Conservation (phyloP, 2,113 vertebrate species). For the Anguilla rostrata region DNA sequence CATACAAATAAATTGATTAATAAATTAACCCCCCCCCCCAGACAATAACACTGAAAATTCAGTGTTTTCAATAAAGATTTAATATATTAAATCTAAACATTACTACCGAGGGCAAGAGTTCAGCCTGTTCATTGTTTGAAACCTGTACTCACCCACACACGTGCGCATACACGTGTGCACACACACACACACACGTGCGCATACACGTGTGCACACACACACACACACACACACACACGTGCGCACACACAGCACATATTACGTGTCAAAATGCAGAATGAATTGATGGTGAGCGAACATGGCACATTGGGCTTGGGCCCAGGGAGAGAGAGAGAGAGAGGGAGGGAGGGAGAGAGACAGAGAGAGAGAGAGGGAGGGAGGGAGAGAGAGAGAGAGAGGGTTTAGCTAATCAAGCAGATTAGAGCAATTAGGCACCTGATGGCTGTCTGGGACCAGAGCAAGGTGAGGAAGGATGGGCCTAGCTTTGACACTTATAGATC, state of each 20-base stretch:
- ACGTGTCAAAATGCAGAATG: not conserved
- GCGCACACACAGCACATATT: not conserved
- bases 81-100: too few relatives aligned
- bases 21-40: too few relatives aligned
- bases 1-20: too few relatives aligned
- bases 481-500: not conserved
- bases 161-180: not conserved
- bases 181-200: not conserved
- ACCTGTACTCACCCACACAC: not conserved
- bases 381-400: too few relatives aligned
- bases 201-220: not conserved
- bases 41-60: too few relatives aligned
- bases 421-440: not conserved
- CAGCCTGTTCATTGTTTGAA: not conserved
- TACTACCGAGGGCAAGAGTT: too few relatives aligned
- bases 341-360: not conserved
- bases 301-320: not conserved
- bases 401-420: not conserved
- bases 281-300: not conserved
- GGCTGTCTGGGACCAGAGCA: not conserved
- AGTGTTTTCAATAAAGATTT: too few relatives aligned
- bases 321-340: not conserved
- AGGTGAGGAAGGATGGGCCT: not conserved
- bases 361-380: not conserved
- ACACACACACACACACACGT: not conserved